Evolutionary conservation across 2,888 invertebrate species (phyloP), one percentile per base, ranked within the genome.

Genomic region (Nomada goodeniana): DNA sequence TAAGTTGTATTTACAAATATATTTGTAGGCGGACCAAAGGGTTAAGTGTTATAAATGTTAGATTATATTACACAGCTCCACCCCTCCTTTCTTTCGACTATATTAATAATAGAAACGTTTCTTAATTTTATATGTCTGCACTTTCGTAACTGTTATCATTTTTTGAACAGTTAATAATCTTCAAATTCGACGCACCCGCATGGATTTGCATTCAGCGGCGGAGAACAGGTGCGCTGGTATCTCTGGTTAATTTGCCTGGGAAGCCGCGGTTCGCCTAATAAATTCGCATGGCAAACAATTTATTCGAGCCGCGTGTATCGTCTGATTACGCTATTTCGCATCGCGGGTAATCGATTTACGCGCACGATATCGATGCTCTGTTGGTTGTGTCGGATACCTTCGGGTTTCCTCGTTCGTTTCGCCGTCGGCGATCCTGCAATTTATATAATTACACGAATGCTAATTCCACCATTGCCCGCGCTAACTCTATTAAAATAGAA

Each of bases 361-460:
- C 3, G 11, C 44, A 10, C 15, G 44, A 44, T 59, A 50, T 59
- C 50, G 47, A 13, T 42, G 64, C 55, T 50, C 61, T 61, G 75
- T 64, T 26, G 29, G 44, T 47, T 15, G 50, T n/a, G 23, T 20
- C 23, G 36, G 42, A 29, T 63, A 20, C n/a, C 20, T 36, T 13
- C 42, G 50, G 26, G 29, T 76, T n/a, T 26, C n/a, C 73, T 1
- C 47, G 53, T 47, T 67, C 44, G 29, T 26, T 20, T 53, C 53
- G 63, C 13, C 55, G 29, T 15, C 29, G 64, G 26, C 52, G 42
- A n/a, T 64, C 47, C 64, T 57, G 64, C 64, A 77, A 71, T 80
- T 80, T 71, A 76, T 70, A 67, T 65, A 65, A 74, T 82, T 79
- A 65, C 74, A 42, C 52, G 47, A 64, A 67, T 52, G 67, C 59